Evolutionary conservation across 2,113 vertebrate species (phyloP).

Genomic region (Microcebus griseorufus): DNA sequence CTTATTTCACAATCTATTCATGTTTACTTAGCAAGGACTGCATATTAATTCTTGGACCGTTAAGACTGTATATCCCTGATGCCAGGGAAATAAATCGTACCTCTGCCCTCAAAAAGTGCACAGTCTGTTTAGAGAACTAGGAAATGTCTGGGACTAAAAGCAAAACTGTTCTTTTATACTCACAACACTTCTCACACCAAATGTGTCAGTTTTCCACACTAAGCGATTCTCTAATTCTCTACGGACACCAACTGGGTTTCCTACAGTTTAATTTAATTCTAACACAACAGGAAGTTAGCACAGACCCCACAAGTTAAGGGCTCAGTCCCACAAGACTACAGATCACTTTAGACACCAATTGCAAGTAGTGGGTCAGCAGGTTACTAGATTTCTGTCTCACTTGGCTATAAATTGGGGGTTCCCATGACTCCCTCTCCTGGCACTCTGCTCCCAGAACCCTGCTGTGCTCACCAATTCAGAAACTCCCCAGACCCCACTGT

Average conservation of each 20-base stretch:
- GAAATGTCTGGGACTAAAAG: neutral
- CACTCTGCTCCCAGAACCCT: neutral
- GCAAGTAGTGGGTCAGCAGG: neutral
- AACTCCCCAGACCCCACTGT: neutral
- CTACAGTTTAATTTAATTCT: neutral
- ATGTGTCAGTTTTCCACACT: neutral
- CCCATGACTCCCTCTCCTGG: neutral
- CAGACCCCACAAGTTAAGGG: neutral
- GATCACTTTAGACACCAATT: neutral
- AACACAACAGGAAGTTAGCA: neutral
- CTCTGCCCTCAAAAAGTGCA: neutral
- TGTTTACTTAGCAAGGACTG: neutral
- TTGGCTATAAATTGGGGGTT: neutral
- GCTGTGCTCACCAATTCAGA: neutral
- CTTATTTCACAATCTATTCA: neutral
- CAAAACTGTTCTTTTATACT: neutral
- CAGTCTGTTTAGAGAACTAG: neutral
- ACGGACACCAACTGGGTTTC: neutral
- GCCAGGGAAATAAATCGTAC: neutral
- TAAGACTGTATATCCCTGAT: neutral
- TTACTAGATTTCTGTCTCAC: neutral
- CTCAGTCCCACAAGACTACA: neutral
- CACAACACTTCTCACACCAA: neutral
- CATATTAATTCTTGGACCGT: neutral
- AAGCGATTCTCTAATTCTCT: neutral